A percentile compares a stretch with the other conserved stretches of the same genome.
phyloP scores from a whole-genome alignment of 2,888 invertebrate genomes.

The Prosapia bicincta region DNA sequence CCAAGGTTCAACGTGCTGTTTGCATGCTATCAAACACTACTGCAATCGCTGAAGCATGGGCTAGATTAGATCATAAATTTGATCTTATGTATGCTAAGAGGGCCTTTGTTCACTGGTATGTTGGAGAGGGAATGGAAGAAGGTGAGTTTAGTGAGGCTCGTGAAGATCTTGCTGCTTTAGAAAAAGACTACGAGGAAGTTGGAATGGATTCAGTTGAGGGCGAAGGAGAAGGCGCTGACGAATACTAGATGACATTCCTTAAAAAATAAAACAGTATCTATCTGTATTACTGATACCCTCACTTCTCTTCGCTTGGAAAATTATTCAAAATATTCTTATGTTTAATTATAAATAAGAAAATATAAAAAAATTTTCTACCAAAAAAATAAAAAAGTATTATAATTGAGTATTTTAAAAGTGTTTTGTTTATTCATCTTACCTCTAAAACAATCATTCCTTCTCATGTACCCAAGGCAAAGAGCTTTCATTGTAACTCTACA shows the following conservation, averaged over 20 bases:
- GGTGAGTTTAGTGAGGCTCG: conserved; percentile 59
- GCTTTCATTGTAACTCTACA: too few relatives aligned
- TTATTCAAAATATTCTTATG: too few relatives aligned
- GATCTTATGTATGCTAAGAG: conserved; percentile 66
- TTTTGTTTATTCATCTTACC: not conserved
- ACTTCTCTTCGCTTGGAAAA: too few relatives aligned
- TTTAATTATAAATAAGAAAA: too few relatives aligned
- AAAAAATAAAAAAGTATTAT: too few relatives aligned
- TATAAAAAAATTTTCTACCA: too few relatives aligned
- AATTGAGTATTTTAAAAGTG: not conserved
- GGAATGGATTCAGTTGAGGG: not conserved
- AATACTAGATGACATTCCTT: too few relatives aligned
- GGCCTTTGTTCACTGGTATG: conserved; percentile 73
- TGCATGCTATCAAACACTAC: conserved; percentile 98
- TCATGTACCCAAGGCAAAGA: too few relatives aligned
- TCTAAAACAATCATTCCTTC: not conserved
- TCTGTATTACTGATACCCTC: too few relatives aligned
- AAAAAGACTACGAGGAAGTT: conserved; percentile 85
- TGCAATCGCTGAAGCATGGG: conserved; percentile 65
- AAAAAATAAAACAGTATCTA: too few relatives aligned
- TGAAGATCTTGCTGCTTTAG: conserved; percentile 65
- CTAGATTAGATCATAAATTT: conserved; percentile 62
- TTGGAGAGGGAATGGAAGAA: conserved; percentile 78
- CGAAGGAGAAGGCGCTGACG: not conserved
- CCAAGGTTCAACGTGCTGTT: conserved; percentile 93